These are phyloP conservation scores for Orius laevigatus DNA, from an alignment of 1,140 invertebrate genomes.

Conservation along the genomic window DNA sequence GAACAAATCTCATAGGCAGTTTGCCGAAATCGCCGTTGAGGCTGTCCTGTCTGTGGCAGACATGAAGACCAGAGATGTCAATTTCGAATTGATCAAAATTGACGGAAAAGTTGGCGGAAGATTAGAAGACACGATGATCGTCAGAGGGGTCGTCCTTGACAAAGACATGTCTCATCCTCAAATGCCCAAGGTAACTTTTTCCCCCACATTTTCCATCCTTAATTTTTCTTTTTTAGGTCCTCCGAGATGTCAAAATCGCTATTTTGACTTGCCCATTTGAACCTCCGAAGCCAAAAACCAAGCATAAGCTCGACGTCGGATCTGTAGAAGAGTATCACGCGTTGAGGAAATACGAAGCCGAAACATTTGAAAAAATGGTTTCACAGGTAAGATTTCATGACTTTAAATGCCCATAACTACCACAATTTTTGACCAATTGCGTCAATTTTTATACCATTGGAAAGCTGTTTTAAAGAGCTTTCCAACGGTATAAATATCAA, in stretches of 20 bases:
- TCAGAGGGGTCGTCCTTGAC: slow-evolving; percentile 93
- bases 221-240: slow-evolving; percentile 28
- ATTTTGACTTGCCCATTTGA: slow-evolving; percentile 99
- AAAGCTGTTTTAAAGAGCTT: no score
- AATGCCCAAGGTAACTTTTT: slow-evolving; percentile 76
- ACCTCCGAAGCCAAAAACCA: slow-evolving; percentile 99
- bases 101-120: slow-evolving; percentile 95
- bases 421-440: no score
- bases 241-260: slow-evolving; percentile 82
- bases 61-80: slow-evolving; percentile 85
- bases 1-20: slow-evolving; percentile 80
- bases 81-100: slow-evolving; percentile 98
- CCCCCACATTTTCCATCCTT: slow-evolving; percentile 1
- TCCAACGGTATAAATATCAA: no score
- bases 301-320: slow-evolving; percentile 97
- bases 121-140: slow-evolving; percentile 92
- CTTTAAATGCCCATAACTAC: no score
- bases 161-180: slow-evolving; percentile 99
- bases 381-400: slow-evolving; percentile 40
- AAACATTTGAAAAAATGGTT: slow-evolving; percentile 96
- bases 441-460: no score
- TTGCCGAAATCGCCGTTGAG: slow-evolving; percentile 98
- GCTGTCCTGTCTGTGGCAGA: slow-evolving; percentile 90
- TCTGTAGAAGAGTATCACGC: slow-evolving; percentile 92
- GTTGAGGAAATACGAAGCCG: slow-evolving; percentile 82